Evolutionary conservation across 2,888 invertebrate genomes (phyloP).

Genomic region (Cantharis nigra): DNA sequence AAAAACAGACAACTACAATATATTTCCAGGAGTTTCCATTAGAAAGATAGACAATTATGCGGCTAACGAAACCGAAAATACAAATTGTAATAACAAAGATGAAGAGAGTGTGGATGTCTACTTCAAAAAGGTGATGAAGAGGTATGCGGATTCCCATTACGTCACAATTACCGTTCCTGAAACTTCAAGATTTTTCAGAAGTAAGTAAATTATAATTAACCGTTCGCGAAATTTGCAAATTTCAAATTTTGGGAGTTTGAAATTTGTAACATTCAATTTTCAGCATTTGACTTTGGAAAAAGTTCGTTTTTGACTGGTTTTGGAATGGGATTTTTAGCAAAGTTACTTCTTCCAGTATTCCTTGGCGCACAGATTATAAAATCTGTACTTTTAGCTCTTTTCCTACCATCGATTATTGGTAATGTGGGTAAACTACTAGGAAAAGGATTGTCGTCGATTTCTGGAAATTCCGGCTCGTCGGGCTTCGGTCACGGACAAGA

Average conservation of each 20-base stretch:
- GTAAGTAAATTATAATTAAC: slow-evolving; percentile 54
- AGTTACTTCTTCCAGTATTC: slow-evolving; percentile 79
- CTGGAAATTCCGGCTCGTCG: slow-evolving; percentile 60
- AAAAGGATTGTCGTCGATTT: slow-evolving; percentile 71
- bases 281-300: slow-evolving; percentile 54
- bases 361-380: slow-evolving; percentile 84
- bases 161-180: slow-evolving; percentile 70
- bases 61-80: slow-evolving; percentile 16
- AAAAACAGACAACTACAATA: slow-evolving; percentile 60
- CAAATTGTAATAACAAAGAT: slow-evolving; percentile 43
- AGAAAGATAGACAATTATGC: slow-evolving; percentile 44
- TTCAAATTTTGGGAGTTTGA: not conserved
- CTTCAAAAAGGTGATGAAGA: slow-evolving; percentile 62
- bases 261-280: not conserved
- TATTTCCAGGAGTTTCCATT: slow-evolving; percentile 64
- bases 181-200: slow-evolving; percentile 66
- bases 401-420: slow-evolving; percentile 82
- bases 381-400: slow-evolving; percentile 80
- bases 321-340: slow-evolving; percentile 72
- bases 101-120: slow-evolving; percentile 59
- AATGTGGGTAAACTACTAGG: slow-evolving; percentile 82
- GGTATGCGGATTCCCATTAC: slow-evolving; percentile 64
- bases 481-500: slow-evolving; percentile 39
- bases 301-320: slow-evolving; percentile 68
- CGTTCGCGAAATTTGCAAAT: not conserved